These are phyloP conservation scores for Lagocephalus sceleratus DNA, from an alignment of 2,797 vertebrate genomes.

Conservation along the genomic window DNA sequence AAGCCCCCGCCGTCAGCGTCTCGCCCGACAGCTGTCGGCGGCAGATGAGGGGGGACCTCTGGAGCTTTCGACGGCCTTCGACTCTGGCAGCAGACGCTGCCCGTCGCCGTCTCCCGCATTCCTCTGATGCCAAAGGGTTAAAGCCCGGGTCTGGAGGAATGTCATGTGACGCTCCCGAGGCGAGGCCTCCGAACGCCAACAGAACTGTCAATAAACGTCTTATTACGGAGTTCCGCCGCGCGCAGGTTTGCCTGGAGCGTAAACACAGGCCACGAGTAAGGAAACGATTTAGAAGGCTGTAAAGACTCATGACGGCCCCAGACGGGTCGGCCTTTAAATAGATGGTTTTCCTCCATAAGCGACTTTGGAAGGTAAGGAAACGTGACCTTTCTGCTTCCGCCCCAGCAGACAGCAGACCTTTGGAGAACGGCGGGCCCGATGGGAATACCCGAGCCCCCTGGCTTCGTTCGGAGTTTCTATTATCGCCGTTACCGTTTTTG, in stretches of 20 bases:
- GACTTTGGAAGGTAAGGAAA: neutral
- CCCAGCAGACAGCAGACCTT: constrained; percentile 30
- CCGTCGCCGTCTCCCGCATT: constrained; percentile 39
- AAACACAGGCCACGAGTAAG: neutral
- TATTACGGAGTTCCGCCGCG: constrained; percentile 14
- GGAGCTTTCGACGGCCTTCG: constrained; percentile 46
- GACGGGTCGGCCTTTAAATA: neutral
- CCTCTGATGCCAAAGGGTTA: constrained; percentile 46
- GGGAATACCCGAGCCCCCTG: constrained; percentile 41
- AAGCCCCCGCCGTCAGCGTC: constrained; percentile 31
- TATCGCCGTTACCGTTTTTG: constrained; percentile 32
- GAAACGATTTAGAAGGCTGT: neutral
- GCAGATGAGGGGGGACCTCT: constrained; percentile 39
- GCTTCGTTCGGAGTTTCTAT: constrained; percentile 44
- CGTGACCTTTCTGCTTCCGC: constrained; percentile 10
- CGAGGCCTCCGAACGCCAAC: constrained; percentile 15
- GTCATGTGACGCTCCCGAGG: constrained; percentile 24
- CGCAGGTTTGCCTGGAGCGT: constrained; percentile 4
- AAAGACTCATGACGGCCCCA: neutral
- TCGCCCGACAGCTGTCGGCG: constrained; percentile 44
- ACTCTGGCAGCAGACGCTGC: constrained; percentile 57
- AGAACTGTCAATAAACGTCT: constrained; percentile 25
- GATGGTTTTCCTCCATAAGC: neutral
- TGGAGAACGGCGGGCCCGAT: constrained; percentile 28
- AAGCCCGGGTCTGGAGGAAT: constrained; percentile 38